These are phyloP conservation scores for Stenodema calcarata DNA, from an alignment of 2,888 invertebrate species.

Conservation along the genomic window DNA sequence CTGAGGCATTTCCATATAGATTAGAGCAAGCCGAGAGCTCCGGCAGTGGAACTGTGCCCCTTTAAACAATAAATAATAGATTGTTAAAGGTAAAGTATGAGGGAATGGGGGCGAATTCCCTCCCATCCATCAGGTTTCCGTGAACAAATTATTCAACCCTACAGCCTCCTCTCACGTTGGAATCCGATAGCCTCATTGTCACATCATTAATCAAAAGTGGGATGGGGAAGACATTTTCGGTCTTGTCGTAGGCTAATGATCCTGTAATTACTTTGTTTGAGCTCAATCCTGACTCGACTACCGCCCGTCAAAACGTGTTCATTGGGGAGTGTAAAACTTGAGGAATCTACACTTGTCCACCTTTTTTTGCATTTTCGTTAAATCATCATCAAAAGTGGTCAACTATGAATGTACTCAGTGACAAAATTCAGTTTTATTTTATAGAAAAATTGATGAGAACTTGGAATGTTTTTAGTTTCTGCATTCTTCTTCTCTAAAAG, in stretches of 20 bases:
- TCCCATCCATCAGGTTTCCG: constrained; percentile 41
- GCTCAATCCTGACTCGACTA: not conserved
- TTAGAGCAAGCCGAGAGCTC: constrained; percentile 24
- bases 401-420: no score
- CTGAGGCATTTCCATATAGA: constrained; percentile 49
- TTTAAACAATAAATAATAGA: constrained; percentile 50
- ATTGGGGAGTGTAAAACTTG: no score
- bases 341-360: no score
- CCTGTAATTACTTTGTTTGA: not conserved
- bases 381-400: no score
- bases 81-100: constrained; percentile 17
- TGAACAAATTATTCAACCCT: constrained; percentile 46
- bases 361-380: no score
- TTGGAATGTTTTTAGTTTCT: no score
- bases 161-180: not conserved
- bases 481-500: no score
- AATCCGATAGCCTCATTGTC: constrained; percentile 25
- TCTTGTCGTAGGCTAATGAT: not conserved
- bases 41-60: constrained; percentile 34
- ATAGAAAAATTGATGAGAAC: no score
- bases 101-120: not conserved
- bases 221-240: not conserved
- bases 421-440: no score
- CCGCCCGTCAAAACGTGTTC: no score
- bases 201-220: constrained; percentile 14